Base-by-base conservation (phyloP, 2,797 vertebrate genomes). In the Clarias fuscus region DNA sequence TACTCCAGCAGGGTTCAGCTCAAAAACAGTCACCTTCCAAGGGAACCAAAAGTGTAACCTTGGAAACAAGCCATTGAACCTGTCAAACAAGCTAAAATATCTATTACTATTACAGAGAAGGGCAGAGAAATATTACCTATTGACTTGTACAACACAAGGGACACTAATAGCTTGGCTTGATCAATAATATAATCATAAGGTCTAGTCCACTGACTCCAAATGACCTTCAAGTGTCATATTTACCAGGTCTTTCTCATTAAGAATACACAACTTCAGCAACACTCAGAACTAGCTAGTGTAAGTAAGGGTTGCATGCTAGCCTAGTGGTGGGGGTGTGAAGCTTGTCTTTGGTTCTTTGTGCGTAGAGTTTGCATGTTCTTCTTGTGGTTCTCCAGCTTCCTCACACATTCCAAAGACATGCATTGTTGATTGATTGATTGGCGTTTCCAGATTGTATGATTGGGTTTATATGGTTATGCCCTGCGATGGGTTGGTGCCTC, bases 1-100 rank as follows among this genome's bases (percentile, higher is more conserved):
- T 86, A 86, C 48, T 85, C 11, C 68, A 73, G 85, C 67, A 83
- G 83, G 87, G 70, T 40, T 72, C 33, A 79, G 67, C 37, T 85
- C 58, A 72, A 83, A 88, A 78, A 22, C 20, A 24, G 68, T 87
- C 81, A 62, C 81, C 81, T 88, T 85, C 27, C 81, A 48, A 33
- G 75, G 71, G 68, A 62, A 80, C 33, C 82, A 79, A 43, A 53
- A 59, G 53, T 30, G 62, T 59, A 83, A 65, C 80, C 80, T 76
- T 71, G 67, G 65, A 85, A 78, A 70, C 77, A 72, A 85, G 56
- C 76, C 70, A 27, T 18, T 11, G 67, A 56, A 72, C 13, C n/a
- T 79, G 75, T 70, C 75, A 79, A 72, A 64, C 58, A 80, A 58
- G 75, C 58, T 40, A n/a, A 78, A 86, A 53, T 33, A 43, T 78